A percentile compares a stretch with the other conserved stretches of the same genome.
Conservation (phyloP, 2,113 vertebrate genomes). For the Orientallactaga bullata region DNA sequence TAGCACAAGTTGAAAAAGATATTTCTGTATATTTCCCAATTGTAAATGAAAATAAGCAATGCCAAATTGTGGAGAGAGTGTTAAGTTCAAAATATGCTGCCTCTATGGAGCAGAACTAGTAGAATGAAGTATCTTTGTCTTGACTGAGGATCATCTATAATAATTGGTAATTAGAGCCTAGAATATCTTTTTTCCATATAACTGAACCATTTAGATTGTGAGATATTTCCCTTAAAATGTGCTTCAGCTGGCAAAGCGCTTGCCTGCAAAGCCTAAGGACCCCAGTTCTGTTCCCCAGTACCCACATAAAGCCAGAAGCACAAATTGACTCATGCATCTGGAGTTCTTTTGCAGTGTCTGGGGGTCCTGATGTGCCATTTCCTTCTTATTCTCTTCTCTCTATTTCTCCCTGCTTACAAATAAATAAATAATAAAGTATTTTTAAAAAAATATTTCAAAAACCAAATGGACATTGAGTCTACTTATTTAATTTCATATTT, state of each 20-base stretch:
- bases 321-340: no score
- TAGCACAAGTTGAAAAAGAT: conserved; percentile 23
- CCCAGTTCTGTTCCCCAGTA: no score
- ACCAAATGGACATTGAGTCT: conserved; percentile 13
- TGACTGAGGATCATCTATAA: not conserved
- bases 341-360: no score
- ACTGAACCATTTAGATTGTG: not conserved
- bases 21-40: conserved; percentile 14
- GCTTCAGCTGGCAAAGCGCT: no score
- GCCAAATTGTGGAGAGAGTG: not conserved
- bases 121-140: not conserved
- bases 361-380: no score
- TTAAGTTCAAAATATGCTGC: conserved; percentile 37
- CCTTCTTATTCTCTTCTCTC: no score
- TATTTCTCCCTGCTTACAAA: no score
- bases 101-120: not conserved
- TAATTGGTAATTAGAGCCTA: not conserved
- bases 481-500: conserved; percentile 25
- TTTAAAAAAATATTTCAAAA: not conserved
- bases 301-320: no score
- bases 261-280: no score
- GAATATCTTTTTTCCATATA: not conserved
- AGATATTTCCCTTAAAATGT: conserved; percentile 52
- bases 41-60: conserved; percentile 20
- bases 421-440: no score